phyloP scores from a whole-genome alignment of 1,140 invertebrate genomes.

The Scylla paramamosain region DNA sequence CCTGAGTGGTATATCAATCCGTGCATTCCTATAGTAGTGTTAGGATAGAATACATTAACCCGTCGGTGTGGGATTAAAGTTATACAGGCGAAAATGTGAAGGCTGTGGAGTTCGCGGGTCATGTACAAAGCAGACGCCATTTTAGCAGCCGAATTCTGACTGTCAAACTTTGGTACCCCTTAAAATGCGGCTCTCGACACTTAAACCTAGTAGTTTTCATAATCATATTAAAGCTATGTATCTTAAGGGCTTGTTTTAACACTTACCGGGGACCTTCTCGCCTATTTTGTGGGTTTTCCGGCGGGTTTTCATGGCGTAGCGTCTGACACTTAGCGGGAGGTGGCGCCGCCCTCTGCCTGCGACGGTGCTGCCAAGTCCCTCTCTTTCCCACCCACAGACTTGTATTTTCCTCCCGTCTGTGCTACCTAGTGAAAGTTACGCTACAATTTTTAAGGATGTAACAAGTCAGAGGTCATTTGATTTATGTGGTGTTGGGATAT shows the following conservation, averaged over 20 bases:
- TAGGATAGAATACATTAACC: not conserved
- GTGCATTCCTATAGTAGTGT: not conserved
- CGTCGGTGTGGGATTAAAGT: not conserved
- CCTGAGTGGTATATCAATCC: not conserved
- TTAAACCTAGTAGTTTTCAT: not conserved
- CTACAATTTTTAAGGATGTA: too few species aligned
- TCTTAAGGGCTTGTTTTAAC: not conserved
- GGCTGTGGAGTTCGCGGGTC: slow-evolving; percentile 60
- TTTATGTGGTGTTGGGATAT: not conserved
- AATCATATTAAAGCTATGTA: not conserved
- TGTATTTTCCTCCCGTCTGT: too few species aligned
- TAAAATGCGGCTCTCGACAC: not conserved
- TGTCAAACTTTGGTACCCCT: slow-evolving; percentile 62
- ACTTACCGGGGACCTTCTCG: slow-evolving; percentile 46
- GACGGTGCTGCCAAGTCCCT: not conserved
- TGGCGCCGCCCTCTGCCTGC: slow-evolving; percentile 44
- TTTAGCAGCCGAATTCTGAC: slow-evolving; percentile 73
- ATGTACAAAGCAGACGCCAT: slow-evolving; percentile 72
- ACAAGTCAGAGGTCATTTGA: not conserved
- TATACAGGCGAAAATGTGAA: not conserved
- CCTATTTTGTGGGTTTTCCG: slow-evolving; percentile 53
- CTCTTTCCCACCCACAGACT: not conserved
- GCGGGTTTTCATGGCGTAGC: slow-evolving; percentile 67
- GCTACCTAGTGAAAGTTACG: too few species aligned
- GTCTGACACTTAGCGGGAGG: slow-evolving; percentile 71